Percentiles rank a stretch among this genome's conserved stretches.
Evolutionary conservation across 2,113 vertebrate genomes (phyloP).

Genomic region (Dipodomys spectabilis): DNA sequence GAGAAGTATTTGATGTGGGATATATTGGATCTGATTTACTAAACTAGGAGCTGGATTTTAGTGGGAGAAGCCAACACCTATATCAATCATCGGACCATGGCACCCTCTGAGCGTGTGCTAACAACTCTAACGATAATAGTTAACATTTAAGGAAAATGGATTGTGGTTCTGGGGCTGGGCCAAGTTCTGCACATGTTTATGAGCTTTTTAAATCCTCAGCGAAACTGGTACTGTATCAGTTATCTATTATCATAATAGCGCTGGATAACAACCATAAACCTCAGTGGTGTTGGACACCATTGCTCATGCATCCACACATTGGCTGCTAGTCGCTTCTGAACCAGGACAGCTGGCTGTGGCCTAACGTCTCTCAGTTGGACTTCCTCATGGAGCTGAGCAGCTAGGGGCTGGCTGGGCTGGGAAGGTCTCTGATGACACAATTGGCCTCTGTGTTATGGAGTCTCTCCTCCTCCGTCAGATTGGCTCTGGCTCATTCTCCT

Average conservation of each 20-base stretch:
- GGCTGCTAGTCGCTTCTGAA: background rate
- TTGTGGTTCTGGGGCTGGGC: background rate
- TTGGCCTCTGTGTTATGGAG: background rate
- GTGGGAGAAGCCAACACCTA: background rate
- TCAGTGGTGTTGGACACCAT: background rate
- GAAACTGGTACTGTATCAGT: background rate
- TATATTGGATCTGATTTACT: conserved; percentile 37
- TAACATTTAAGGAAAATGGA: background rate
- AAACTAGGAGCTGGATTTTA: background rate
- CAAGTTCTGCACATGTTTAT: conserved; percentile 2
- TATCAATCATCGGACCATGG: background rate
- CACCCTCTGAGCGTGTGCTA: background rate
- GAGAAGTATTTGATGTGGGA: conserved; percentile 22
- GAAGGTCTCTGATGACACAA: background rate
- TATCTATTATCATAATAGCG: conserved; percentile 4
- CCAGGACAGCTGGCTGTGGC: background rate
- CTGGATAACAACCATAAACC: conserved; percentile 40
- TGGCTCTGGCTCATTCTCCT: background rate
- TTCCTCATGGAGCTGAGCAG: background rate
- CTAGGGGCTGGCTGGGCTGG: background rate
- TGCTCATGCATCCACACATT: background rate
- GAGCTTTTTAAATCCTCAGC: background rate
- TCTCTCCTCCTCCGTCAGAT: background rate
- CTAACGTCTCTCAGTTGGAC: background rate
- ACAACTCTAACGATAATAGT: background rate